These are phyloP conservation scores for Drosophila imparisetae DNA, from an alignment of 2,888 invertebrate genomes.

Conservation along the genomic window DNA sequence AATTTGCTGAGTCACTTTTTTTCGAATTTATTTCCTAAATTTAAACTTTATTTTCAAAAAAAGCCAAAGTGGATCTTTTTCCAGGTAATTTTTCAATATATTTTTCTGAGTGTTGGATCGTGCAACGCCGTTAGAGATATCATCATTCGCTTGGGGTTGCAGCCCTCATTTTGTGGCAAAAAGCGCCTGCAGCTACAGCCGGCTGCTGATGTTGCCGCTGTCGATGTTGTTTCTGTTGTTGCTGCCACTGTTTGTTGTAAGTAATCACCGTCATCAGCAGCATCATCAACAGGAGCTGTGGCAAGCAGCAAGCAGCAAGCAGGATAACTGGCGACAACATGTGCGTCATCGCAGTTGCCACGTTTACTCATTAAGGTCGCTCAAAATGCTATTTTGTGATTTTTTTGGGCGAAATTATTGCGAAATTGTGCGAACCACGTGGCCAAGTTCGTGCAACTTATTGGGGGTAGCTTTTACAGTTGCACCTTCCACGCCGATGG, in stretches of 20 bases:
- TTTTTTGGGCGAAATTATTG: constrained; percentile 63
- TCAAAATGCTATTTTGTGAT: constrained; percentile 47
- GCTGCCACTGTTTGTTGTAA: constrained; percentile 67
- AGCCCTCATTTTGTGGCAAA: constrained; percentile 74
- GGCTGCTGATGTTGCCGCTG: constrained; percentile 46
- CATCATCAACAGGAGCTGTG: constrained; percentile 52
- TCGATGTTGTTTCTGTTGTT: constrained; percentile 29
- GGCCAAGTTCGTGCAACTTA: constrained; percentile 29
- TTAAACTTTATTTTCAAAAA: neutral
- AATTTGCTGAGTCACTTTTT: neutral
- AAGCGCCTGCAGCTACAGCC: constrained; percentile 70
- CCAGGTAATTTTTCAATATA: neutral
- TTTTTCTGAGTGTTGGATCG: constrained; percentile 42
- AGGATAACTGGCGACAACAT: constrained; percentile 79
- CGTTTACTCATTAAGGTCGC: constrained; percentile 76
- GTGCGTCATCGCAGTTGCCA: constrained; percentile 71
- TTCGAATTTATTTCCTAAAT: neutral
- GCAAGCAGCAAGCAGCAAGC: constrained; percentile 12
- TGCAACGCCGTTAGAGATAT: constrained; percentile 64
- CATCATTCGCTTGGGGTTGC: constrained; percentile 67
- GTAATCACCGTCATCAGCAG: constrained; percentile 76
- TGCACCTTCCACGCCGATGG: constrained; percentile 53
- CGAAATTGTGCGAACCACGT: constrained; percentile 66
- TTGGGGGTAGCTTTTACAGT: constrained; percentile 70
- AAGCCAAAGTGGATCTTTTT: neutral